A percentile compares a stretch with the other conserved stretches of the same genome.
Conservation (phyloP, 2,888 invertebrate genomes). For the Ametastegia equiseti region DNA sequence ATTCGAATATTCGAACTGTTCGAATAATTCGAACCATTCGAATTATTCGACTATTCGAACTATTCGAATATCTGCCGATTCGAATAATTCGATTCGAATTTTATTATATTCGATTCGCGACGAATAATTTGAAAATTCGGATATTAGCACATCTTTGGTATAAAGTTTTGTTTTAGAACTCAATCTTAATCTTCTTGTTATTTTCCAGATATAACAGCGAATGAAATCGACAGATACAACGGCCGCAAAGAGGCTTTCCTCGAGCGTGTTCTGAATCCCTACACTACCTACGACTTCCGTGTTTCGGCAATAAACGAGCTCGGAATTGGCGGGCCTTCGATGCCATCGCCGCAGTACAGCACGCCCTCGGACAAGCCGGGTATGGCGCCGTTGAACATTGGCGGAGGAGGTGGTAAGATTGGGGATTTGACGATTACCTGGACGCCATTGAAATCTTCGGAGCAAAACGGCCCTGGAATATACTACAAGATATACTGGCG, state of each 20-base stretch:
- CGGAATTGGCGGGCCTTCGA: constrained; percentile 89
- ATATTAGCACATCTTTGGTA: no score
- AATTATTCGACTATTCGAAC: no score
- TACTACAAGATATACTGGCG: constrained; percentile 95
- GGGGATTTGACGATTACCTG: constrained; percentile 96
- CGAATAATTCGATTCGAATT: no score
- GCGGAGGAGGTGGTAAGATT: constrained; percentile 97
- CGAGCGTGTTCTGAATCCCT: constrained; percentile 87
- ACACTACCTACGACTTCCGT: constrained; percentile 93
- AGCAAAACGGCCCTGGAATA: constrained; percentile 93
- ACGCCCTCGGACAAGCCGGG: constrained; percentile 90
- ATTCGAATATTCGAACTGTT: no score
- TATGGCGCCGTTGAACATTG: constrained; percentile 87
- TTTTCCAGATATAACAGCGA: constrained; percentile 76
- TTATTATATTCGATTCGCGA: no score
- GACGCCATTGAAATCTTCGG: constrained; percentile 86
- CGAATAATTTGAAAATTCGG: no score
- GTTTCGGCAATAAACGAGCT: constrained; percentile 92
- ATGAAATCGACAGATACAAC: constrained; percentile 87
- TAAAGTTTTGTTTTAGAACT: background rate
- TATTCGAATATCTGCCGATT: no score
- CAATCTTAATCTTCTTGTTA: background rate
- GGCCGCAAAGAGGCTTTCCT: constrained; percentile 87
- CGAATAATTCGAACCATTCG: no score
- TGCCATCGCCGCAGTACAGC: constrained; percentile 91